phyloP scores from a whole-genome alignment of 2,113 vertebrate species.

The Nematolebias whitei region DNA sequence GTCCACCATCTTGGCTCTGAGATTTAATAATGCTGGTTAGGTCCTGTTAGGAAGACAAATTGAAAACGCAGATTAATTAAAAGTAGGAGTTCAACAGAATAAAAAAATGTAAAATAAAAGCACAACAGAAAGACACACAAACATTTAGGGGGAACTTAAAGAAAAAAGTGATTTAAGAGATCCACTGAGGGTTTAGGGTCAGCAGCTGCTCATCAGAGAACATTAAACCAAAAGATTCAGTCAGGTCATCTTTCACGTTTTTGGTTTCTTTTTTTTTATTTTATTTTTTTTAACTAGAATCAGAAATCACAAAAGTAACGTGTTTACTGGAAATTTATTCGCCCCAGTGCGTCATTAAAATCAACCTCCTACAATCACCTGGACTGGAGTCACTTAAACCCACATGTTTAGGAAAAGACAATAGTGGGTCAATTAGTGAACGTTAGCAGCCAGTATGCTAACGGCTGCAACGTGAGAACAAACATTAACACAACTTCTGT shows the following conservation, averaged over 20 bases:
- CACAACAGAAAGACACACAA: not conserved
- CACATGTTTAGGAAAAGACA: not conserved
- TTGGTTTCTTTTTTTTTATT: too few species aligned
- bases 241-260: too few species aligned
- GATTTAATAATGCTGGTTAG: slow-evolving; percentile 14
- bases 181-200: too few species aligned
- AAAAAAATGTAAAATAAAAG: not conserved
- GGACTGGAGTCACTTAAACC: not conserved
- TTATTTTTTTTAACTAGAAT: too few species aligned
- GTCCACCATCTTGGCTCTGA: slow-evolving; percentile 82
- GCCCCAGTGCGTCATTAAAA: not conserved
- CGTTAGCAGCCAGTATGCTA: slow-evolving; percentile 59
- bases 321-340: not conserved
- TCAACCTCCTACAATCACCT: not conserved
- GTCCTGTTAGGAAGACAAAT: slow-evolving; percentile 22
- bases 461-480: not conserved
- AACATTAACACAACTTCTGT: not conserved
- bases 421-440: slow-evolving; percentile 21
- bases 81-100: not conserved
- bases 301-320: not conserved
- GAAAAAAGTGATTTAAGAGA: too few species aligned
- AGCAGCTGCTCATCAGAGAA: too few species aligned
- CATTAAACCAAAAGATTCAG: too few species aligned
- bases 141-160: too few species aligned
- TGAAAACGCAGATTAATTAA: not conserved